Conservation (phyloP, 1,140 invertebrate species). For the Polyergus mexicanus region DNA sequence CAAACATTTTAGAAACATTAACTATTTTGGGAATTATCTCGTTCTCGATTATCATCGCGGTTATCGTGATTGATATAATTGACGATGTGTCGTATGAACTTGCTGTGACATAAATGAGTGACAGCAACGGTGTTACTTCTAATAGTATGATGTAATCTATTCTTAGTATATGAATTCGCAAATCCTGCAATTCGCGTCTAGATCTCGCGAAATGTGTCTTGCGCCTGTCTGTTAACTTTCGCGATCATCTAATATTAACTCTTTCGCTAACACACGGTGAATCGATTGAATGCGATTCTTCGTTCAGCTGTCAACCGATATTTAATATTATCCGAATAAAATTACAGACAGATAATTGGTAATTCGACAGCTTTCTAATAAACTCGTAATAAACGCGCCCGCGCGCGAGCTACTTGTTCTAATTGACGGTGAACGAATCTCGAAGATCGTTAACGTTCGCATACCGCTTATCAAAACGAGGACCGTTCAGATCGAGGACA, state of each 20-base stretch:
- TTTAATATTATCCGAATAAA: not conserved
- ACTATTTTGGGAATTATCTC: not conserved
- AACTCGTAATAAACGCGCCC: not conserved
- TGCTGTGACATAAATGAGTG: not conserved
- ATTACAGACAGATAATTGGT: slow-evolving; percentile 3
- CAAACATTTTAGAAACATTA: not conserved
- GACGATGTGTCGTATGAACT: not conserved
- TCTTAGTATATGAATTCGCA: slow-evolving; percentile 7
- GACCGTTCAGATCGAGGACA: not conserved
- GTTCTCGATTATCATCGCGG: not conserved
- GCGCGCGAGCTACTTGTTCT: slow-evolving; percentile 37
- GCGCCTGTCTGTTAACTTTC: slow-evolving; percentile 11
- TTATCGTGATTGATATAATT: not conserved
- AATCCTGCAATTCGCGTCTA: not conserved
- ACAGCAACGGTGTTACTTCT: not conserved
- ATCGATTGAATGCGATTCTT: not conserved
- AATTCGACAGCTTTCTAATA: not conserved
- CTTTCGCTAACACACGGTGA: not conserved
- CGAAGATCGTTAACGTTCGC: slow-evolving; percentile 37
- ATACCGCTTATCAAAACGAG: not conserved
- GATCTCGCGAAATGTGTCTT: not conserved
- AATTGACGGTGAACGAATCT: slow-evolving; percentile 39
- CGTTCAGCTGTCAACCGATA: not conserved
- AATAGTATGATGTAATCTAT: not conserved
- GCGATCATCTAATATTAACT: slow-evolving; percentile 40